Evolutionary conservation across 2,888 invertebrate genomes (phyloP).

Genomic region (Adelphocoris suturalis): DNA sequence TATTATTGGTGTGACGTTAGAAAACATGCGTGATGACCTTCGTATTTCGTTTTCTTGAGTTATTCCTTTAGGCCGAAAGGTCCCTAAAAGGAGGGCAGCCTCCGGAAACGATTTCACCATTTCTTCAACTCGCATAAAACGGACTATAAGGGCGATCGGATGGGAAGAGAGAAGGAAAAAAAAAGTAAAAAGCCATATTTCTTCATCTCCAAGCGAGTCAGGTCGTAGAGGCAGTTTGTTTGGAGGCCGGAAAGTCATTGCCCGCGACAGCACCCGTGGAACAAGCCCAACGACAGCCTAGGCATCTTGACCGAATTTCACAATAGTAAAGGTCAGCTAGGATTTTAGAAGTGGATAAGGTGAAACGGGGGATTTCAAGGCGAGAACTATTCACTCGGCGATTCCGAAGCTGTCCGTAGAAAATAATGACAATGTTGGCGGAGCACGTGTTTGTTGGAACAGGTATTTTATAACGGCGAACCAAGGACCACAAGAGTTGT

Average conservation of each 20-base stretch:
- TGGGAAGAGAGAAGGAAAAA: slow-evolving; percentile 13
- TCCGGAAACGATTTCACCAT: slow-evolving; percentile 3
- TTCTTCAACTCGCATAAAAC: neutral
- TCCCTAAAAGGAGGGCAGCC: slow-evolving; percentile 3
- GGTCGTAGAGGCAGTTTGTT: slow-evolving; percentile 56
- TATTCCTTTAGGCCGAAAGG: neutral
- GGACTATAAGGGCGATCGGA: neutral
- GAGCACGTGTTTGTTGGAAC: neutral
- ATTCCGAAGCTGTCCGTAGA: slow-evolving; percentile 3
- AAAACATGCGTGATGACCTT: slow-evolving; percentile 16
- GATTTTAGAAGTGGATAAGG: slow-evolving; percentile 64
- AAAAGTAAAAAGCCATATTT: slow-evolving; percentile 15
- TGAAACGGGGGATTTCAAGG: slow-evolving; percentile 56
- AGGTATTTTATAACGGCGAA: neutral
- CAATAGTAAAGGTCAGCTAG: slow-evolving; percentile 69
- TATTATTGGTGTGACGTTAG: too few relatives aligned
- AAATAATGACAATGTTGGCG: slow-evolving; percentile 52
- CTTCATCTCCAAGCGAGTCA: slow-evolving; percentile 24
- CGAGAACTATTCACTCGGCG: slow-evolving; percentile 41
- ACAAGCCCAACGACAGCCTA: slow-evolving; percentile 39
- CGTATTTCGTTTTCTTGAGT: neutral
- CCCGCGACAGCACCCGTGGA: slow-evolving; percentile 5
- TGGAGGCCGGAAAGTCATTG: slow-evolving; percentile 70
- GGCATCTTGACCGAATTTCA: slow-evolving; percentile 71
- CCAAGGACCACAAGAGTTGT: slow-evolving; percentile 13